A percentile compares a stretch with the other conserved stretches of the same genome.
These are phyloP conservation scores for Meloidogyne hapla DNA, from an alignment of 1,140 invertebrate genomes.

Conservation along the genomic window DNA sequence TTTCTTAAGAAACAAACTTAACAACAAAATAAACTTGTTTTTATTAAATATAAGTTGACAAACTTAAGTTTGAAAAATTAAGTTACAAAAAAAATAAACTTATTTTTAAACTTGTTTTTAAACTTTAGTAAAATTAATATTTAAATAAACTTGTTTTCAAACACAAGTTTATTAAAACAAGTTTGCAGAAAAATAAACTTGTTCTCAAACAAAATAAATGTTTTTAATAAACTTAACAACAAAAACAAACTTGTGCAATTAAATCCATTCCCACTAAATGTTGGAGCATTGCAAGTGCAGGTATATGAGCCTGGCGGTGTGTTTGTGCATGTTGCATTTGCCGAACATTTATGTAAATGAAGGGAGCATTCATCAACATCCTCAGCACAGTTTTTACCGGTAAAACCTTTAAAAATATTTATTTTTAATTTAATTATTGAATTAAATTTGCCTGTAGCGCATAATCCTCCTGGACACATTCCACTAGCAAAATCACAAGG, in stretches of 20 bases:
- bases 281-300: conserved; percentile 38
- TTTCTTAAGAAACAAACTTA: too few species aligned
- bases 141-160: too few species aligned
- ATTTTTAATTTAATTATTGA: conserved; percentile 34
- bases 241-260: conserved; percentile 42
- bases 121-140: too few species aligned
- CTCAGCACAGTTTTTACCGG: conserved; percentile 28
- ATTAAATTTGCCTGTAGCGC: conserved; percentile 34
- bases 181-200: not conserved
- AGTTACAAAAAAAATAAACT: too few species aligned
- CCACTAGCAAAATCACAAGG: conserved; percentile 59
- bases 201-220: not conserved
- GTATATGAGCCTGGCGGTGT: conserved; percentile 41
- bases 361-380: conserved; percentile 56
- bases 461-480: conserved; percentile 49
- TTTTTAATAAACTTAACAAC: not conserved
- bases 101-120: not conserved
- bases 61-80: conserved; percentile 19
- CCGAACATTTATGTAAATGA: conserved; percentile 42
- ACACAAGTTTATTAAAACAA: too few species aligned
- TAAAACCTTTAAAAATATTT: conserved; percentile 35
- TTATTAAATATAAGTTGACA: not conserved
- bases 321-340: conserved; percentile 46
- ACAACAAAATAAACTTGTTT: not conserved
- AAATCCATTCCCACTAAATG: conserved; percentile 45